phyloP scores from a whole-genome alignment of 2,888 invertebrate species.

The Perithous albicinctus region DNA sequence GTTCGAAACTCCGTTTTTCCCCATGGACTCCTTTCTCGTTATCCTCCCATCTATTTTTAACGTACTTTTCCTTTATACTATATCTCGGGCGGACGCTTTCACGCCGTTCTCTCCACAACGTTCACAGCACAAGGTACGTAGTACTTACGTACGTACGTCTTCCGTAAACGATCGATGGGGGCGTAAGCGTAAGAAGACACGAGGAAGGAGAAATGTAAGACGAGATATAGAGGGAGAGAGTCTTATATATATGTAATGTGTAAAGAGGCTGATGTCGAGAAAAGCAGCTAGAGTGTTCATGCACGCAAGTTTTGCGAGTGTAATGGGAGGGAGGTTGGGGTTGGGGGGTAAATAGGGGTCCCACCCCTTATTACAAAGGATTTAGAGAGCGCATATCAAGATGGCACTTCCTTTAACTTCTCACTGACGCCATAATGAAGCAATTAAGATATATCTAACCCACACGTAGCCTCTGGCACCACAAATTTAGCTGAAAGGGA shows the following conservation, averaged over 20 bases:
- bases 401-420: constrained; percentile 16
- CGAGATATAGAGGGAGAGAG: constrained; percentile 11
- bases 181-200: constrained; percentile 30
- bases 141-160: constrained; percentile 16
- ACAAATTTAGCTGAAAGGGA: background rate
- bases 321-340: no score
- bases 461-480: background rate
- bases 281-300: constrained; percentile 42
- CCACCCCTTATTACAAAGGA: constrained; percentile 23
- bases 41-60: constrained; percentile 68
- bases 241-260: no score
- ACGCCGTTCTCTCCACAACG: background rate
- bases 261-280: background rate
- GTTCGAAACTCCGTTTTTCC: constrained; percentile 71
- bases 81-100: constrained; percentile 31
- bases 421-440: constrained; percentile 12
- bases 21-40: constrained; percentile 69
- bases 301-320: constrained; percentile 43
- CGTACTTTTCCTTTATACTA: constrained; percentile 51
- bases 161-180: constrained; percentile 56
- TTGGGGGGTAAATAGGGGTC: constrained; percentile 20
- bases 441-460: constrained; percentile 26
- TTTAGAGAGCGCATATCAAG: constrained; percentile 20
- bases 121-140: background rate
- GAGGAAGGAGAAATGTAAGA: constrained; percentile 16